These are phyloP conservation scores for Lucifuga dentata DNA, from an alignment of 2,113 vertebrate genomes.

Conservation along the genomic window DNA sequence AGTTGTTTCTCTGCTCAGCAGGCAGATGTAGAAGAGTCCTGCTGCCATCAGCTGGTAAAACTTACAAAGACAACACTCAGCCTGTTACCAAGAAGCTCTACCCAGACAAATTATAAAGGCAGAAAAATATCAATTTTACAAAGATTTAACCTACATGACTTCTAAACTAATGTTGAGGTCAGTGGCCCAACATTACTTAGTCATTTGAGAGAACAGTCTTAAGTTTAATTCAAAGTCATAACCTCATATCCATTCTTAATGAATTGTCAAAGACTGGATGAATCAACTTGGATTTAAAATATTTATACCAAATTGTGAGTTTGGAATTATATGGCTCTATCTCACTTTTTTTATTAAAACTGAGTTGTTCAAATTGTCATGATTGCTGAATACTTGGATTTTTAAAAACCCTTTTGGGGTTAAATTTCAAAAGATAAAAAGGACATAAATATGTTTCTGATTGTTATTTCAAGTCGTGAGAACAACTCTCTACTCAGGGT, in stretches of 20 bases:
- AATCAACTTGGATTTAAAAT: constrained; percentile 59
- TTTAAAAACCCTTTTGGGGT: constrained; percentile 42
- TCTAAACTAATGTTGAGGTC: constrained; percentile 44
- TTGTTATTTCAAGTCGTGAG: constrained; percentile 32
- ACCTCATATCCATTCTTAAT: constrained; percentile 23
- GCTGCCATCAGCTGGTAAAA: constrained; percentile 68
- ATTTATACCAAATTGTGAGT: constrained; percentile 49
- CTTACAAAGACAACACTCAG: constrained; percentile 34
- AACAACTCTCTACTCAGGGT: constrained; percentile 1
- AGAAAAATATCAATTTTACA: constrained; percentile 30
- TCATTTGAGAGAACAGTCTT: constrained; percentile 28
- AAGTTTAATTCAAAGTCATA: constrained; percentile 22
- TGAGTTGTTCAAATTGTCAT: constrained; percentile 47
- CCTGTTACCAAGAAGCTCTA: constrained; percentile 10
- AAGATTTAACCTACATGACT: constrained; percentile 26
- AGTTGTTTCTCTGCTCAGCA: neutral
- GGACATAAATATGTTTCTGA: constrained; percentile 24
- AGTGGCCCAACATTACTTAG: constrained; percentile 23
- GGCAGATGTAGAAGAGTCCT: constrained; percentile 45
- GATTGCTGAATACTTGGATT: constrained; percentile 35
- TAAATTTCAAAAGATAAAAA: constrained; percentile 46
- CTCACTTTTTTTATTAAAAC: constrained; percentile 64
- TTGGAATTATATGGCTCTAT: constrained; percentile 50
- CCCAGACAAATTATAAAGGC: constrained; percentile 6
- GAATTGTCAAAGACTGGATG: constrained; percentile 59